Evolutionary conservation across 2,888 invertebrate species (phyloP).

Genomic region (Netelia virgata): DNA sequence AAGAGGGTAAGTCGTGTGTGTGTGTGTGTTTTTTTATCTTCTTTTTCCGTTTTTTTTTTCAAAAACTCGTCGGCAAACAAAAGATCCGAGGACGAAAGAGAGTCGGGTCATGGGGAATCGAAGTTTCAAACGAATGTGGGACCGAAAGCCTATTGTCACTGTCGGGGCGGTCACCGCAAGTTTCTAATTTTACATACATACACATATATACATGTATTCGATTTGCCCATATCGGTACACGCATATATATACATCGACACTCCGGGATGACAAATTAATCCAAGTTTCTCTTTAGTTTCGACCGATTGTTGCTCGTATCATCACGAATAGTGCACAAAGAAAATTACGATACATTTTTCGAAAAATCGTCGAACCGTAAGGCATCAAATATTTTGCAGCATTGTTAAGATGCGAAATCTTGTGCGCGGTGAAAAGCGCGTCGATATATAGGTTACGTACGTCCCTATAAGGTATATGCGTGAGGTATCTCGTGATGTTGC

Average conservation of each 20-base stretch:
- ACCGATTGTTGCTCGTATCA: too few relatives aligned
- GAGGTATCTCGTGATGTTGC: conserved; percentile 40
- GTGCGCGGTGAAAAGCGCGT: conserved; percentile 11
- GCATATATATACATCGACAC: conserved; percentile 6
- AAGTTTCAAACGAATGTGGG: conserved; percentile 19
- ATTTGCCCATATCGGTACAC: not conserved
- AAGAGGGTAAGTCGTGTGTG: conserved; percentile 59
- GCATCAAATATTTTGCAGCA: conserved; percentile 21
- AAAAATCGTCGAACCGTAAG: conserved; percentile 41
- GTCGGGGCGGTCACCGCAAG: conserved; percentile 33
- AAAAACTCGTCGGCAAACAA: not conserved
- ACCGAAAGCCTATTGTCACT: conserved; percentile 26
- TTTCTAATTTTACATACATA: conserved; percentile 19
- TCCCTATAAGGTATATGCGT: conserved; percentile 52
- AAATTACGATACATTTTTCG: too few relatives aligned
- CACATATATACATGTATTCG: not conserved
- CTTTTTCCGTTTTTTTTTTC: not conserved
- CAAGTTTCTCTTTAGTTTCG: too few relatives aligned
- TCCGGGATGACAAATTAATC: too few relatives aligned
- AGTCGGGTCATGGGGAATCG: not conserved
- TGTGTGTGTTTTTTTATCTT: conserved; percentile 5
- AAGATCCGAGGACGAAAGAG: conserved; percentile 6
- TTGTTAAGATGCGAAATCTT: conserved; percentile 22
- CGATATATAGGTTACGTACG: conserved; percentile 54
- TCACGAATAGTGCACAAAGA: too few relatives aligned